Evolutionary conservation across 1,140 invertebrate species (phyloP).

Genomic region (Atta texana): DNA sequence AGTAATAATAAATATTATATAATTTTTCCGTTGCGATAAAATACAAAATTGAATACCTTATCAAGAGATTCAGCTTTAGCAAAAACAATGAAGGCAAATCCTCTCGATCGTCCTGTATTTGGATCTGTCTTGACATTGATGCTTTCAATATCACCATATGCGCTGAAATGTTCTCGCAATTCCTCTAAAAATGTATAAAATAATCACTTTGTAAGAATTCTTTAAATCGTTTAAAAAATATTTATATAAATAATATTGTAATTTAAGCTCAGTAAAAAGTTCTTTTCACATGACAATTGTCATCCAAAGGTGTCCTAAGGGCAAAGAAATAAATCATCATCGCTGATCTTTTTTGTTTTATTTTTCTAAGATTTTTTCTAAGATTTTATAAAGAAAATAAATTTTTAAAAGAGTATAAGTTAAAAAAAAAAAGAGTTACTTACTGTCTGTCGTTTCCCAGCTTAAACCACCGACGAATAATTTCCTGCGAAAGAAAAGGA

Average conservation of each 20-base stretch:
- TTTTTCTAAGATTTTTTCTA: background rate
- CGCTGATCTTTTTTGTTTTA: constrained; percentile 16
- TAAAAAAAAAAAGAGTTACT: constrained; percentile 86
- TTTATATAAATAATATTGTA: constrained; percentile 22
- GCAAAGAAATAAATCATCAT: constrained; percentile 76
- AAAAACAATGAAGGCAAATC: constrained; percentile 98
- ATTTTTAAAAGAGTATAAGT: too few species aligned
- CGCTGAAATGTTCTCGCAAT: constrained; percentile 95
- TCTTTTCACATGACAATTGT: constrained; percentile 81
- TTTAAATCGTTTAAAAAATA: constrained; percentile 13
- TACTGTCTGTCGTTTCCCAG: constrained; percentile 99
- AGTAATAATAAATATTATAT: background rate
- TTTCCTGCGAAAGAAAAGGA: constrained; percentile 93
- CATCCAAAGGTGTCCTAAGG: constrained; percentile 84
- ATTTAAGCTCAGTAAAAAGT: constrained; percentile 60
- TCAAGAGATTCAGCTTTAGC: constrained; percentile 95
- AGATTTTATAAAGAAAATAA: background rate
- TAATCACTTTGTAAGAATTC: constrained; percentile 24
- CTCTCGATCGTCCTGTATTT: constrained; percentile 94
- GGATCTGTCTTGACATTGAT: constrained; percentile 98
- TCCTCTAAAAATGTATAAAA: constrained; percentile 91
- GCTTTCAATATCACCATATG: constrained; percentile 96
- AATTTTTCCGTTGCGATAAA: constrained; percentile 31
- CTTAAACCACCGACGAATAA: constrained; percentile 98
- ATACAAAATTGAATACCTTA: constrained; percentile 88